Conservation (phyloP, 2,888 invertebrate genomes). For the Pollenia amentaria region DNA sequence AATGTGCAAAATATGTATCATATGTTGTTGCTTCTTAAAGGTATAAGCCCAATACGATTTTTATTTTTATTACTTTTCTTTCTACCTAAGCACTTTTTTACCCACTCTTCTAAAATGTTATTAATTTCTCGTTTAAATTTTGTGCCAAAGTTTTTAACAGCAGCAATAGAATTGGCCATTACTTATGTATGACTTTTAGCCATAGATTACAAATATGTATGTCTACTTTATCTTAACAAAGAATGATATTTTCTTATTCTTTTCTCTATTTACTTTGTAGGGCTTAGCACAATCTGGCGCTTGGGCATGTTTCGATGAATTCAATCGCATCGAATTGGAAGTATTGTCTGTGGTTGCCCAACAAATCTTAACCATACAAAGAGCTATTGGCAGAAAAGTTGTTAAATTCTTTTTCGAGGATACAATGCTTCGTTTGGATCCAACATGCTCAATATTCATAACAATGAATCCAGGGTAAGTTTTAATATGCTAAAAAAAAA, state of each 20-base stretch:
- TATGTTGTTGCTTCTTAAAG: too few species aligned
- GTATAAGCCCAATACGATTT: too few species aligned
- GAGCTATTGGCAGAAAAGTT: slow-evolving; percentile 91
- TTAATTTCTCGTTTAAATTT: too few species aligned
- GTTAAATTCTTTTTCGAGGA: slow-evolving; percentile 96
- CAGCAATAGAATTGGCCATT: too few species aligned
- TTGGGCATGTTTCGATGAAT: slow-evolving; percentile 98
- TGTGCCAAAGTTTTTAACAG: too few species aligned
- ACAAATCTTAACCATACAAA: slow-evolving; percentile 96
- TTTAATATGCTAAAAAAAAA: not conserved
- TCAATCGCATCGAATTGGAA: slow-evolving; percentile 96
- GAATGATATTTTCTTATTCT: slow-evolving; percentile 41
- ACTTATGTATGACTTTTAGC: too few species aligned
- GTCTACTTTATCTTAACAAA: slow-evolving; percentile 9
- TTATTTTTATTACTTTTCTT: too few species aligned
- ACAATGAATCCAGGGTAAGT: slow-evolving; percentile 96
- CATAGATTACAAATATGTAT: too few species aligned
- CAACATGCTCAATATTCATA: slow-evolving; percentile 95
- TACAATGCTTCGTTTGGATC: slow-evolving; percentile 94
- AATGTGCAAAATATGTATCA: too few species aligned
- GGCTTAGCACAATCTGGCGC: slow-evolving; percentile 96
- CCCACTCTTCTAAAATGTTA: too few species aligned
- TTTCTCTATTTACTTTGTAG: slow-evolving; percentile 82
- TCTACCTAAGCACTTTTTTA: too few species aligned
- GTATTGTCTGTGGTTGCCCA: slow-evolving; percentile 97